These are phyloP conservation scores for Agrotis puta DNA, from an alignment of 2,888 invertebrate species.

Conservation along the genomic window DNA sequence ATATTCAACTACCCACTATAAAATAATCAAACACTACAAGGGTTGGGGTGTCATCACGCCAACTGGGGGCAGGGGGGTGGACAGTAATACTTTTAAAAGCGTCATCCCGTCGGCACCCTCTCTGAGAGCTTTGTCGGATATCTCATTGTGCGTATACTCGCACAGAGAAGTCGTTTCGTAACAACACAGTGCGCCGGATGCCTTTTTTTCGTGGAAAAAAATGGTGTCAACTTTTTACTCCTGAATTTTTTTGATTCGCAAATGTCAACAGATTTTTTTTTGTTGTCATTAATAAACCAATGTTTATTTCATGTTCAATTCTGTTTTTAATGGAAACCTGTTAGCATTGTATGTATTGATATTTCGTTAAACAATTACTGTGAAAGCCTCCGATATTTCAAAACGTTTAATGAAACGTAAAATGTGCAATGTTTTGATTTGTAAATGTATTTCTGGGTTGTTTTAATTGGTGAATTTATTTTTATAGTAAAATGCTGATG, in stretches of 20 bases:
- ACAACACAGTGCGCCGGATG: constrained; percentile 64
- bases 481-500: neutral
- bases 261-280: neutral
- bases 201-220: constrained; percentile 64
- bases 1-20: constrained; percentile 76
- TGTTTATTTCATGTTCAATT: constrained; percentile 4
- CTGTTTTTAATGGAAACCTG: constrained; percentile 2
- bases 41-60: constrained; percentile 72
- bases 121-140: constrained; percentile 79
- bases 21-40: constrained; percentile 79
- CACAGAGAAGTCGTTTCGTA: constrained; percentile 73
- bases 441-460: neutral
- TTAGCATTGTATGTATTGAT: constrained; percentile 10
- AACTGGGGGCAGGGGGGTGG: constrained; percentile 65
- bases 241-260: constrained; percentile 2
- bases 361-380: constrained; percentile 19
- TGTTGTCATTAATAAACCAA: neutral
- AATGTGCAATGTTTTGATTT: constrained; percentile 22
- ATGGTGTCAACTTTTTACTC: constrained; percentile 45
- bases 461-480: constrained; percentile 3
- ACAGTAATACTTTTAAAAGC: constrained; percentile 90
- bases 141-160: constrained; percentile 82
- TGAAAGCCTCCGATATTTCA: constrained; percentile 25
- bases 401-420: constrained; percentile 12
- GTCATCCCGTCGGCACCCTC: constrained; percentile 79